Evolutionary conservation across 2,888 invertebrate genomes (phyloP).

Genomic region (Drosophila suboccidentalis): DNA sequence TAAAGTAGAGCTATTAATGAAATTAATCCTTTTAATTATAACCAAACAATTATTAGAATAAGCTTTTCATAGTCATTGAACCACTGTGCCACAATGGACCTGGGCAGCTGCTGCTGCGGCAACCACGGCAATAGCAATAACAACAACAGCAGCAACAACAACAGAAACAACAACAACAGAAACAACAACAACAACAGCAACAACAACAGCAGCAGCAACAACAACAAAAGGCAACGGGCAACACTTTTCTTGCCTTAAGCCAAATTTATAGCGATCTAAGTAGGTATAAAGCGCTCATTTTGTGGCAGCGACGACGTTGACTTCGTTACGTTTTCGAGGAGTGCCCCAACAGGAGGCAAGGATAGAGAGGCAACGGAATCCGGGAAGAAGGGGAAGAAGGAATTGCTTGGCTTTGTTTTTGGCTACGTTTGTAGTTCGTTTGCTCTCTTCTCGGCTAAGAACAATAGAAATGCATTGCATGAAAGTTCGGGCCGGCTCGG

Average conservation of each 20-base stretch:
- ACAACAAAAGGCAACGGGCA: slow-evolving; percentile 45
- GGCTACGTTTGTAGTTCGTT: slow-evolving; percentile 25
- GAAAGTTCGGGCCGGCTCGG: slow-evolving; percentile 19
- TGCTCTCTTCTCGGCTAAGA: slow-evolving; percentile 35
- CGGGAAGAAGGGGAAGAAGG: background rate
- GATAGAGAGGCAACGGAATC: background rate
- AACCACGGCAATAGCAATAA: slow-evolving; percentile 19
- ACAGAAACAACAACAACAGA: slow-evolving; percentile 21
- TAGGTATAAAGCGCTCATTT: slow-evolving; percentile 82
- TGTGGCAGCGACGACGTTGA: slow-evolving; percentile 69
- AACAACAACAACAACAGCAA: slow-evolving; percentile 44
- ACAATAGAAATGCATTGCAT: slow-evolving; percentile 28
- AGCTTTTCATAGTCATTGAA: background rate
- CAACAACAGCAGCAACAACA: slow-evolving; percentile 48
- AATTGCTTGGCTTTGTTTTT: slow-evolving; percentile 40
- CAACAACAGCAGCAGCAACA: slow-evolving; percentile 48
- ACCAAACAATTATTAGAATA: background rate
- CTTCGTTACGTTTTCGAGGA: slow-evolving; percentile 78
- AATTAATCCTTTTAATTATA: background rate
- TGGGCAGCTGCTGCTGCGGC: slow-evolving; percentile 40
- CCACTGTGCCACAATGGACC: slow-evolving; percentile 48
- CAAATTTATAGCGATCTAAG: slow-evolving; percentile 81
- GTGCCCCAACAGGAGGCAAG: slow-evolving; percentile 75
- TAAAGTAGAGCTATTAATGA: background rate
- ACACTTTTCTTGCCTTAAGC: slow-evolving; percentile 82